Conservation (phyloP, 2,113 vertebrate species). For the Anguilla japonica region DNA sequence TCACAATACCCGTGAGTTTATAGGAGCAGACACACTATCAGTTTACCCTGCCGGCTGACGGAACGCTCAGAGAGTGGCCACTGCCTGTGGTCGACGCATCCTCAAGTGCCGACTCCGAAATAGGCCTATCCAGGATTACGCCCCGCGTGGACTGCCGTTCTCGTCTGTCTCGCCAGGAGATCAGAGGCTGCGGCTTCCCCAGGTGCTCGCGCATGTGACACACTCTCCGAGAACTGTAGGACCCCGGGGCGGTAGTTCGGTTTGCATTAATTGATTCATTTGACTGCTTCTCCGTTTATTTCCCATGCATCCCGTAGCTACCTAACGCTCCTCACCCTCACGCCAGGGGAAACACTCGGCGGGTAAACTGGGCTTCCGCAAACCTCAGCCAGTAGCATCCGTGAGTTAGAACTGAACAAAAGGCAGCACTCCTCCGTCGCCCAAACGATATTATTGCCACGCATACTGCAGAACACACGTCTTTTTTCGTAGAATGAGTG, state of each 20-base stretch:
- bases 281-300: not conserved
- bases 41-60: too few relatives aligned
- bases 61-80: too few relatives aligned
- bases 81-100: too few relatives aligned
- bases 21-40: too few relatives aligned
- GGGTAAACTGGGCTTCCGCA: not conserved
- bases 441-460: not conserved
- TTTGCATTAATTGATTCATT: not conserved
- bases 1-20: too few relatives aligned
- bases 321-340: not conserved
- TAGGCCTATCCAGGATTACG: not conserved
- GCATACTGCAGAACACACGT: not conserved
- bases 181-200: not conserved
- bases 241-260: not conserved
- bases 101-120: too few relatives aligned
- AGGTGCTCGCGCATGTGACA: not conserved
- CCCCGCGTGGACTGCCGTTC: not conserved
- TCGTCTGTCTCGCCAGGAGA: not conserved
- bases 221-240: not conserved
- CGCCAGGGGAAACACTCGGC: not conserved
- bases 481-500: not conserved
- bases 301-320: not conserved
- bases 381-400: not conserved
- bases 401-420: not conserved
- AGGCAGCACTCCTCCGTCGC: not conserved